Base-by-base conservation (phyloP, 2,797 vertebrate genomes). In the Nasua narica region DNA sequence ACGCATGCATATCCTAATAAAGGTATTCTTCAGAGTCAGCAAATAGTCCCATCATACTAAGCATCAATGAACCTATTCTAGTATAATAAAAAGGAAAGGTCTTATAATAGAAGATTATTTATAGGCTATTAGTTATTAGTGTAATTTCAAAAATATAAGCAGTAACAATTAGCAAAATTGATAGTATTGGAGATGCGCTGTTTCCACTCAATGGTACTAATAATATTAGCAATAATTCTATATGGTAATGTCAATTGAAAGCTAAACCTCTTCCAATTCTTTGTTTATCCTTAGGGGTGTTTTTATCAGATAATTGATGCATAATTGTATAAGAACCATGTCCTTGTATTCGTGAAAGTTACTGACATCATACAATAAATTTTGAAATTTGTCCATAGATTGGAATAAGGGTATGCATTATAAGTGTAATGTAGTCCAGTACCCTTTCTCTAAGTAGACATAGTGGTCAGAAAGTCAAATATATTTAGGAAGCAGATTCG, bases 111-210 rank as follows among this genome's bases (percentile, higher is more conserved):
- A 65, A 87, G 85, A 94, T 97, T 98, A 98, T 98, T 98, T 98
- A 98, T 97, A 98, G 97, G 96, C 65, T 83, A 43, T 87, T 97
- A 94, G 89, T 98, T 97, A 98, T 96, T 91, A 97, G 90, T 95
- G 67, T 76, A 91, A 97, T 98, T 97, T 97, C 35, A 84, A 92
- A 94, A 90, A 96, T 89, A 29, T 82, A 92, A 83, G 95, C 93
- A 91, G 91, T 74, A 94, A 65, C 94, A 97, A 97, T 98, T 46
- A 96, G 96, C 65, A 95, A 52, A 95, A 96, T 3, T 5, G 85
- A 29, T 60, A 40, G 58, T 84, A 94, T 72, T 87, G 62, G 60
- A 0, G 3, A 78, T 16, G 50, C 16, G 62, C 79, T 37, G 70
- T 32, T 95, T 10, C 65, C 27, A 46, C 21, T 90, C 90, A 60